Percentiles rank a stretch among this genome's conserved stretches.
phyloP scores from a whole-genome alignment of 2,113 vertebrate genomes.

The Trinectes maculatus region DNA sequence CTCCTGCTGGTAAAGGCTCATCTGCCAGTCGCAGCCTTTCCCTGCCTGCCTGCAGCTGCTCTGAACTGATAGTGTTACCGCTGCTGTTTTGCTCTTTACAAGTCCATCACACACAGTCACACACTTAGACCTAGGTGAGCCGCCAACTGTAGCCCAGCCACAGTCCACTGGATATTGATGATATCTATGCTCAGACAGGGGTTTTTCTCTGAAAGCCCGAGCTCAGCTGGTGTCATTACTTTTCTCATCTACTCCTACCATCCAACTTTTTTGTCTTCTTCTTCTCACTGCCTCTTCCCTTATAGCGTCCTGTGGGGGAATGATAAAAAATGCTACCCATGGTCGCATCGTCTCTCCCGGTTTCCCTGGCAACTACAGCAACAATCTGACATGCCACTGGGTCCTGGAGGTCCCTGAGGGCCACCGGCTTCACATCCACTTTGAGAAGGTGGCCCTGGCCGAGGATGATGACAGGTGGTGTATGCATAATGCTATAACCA shows the following conservation, averaged over 20 bases:
- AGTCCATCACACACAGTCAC: constrained; percentile 60
- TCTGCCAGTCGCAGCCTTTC: constrained; percentile 52
- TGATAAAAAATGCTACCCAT: constrained; percentile 90
- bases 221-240: constrained; percentile 51
- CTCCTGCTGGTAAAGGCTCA: constrained; percentile 62
- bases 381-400: constrained; percentile 98
- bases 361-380: constrained; percentile 97
- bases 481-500: constrained; percentile 27
- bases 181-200: constrained; percentile 57
- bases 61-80: constrained; percentile 65
- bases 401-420: constrained; percentile 89
- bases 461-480: constrained; percentile 96
- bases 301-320: constrained; percentile 90
- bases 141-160: constrained; percentile 36
- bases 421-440: constrained; percentile 93
- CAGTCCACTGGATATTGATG: constrained; percentile 61
- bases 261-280: constrained; percentile 48
- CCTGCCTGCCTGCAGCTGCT: constrained; percentile 69
- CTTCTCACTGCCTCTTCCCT: constrained; percentile 15
- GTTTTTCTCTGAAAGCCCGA: constrained; percentile 41
- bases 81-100: constrained; percentile 62
- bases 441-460: constrained; percentile 96
- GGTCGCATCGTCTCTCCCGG: constrained; percentile 93
- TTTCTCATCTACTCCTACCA: constrained; percentile 41
- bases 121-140: constrained; percentile 57